Percentiles rank a stretch among this genome's conserved stretches.
Conservation (phyloP, 2,113 vertebrate species). For the Ivindomyrus marchei region DNA sequence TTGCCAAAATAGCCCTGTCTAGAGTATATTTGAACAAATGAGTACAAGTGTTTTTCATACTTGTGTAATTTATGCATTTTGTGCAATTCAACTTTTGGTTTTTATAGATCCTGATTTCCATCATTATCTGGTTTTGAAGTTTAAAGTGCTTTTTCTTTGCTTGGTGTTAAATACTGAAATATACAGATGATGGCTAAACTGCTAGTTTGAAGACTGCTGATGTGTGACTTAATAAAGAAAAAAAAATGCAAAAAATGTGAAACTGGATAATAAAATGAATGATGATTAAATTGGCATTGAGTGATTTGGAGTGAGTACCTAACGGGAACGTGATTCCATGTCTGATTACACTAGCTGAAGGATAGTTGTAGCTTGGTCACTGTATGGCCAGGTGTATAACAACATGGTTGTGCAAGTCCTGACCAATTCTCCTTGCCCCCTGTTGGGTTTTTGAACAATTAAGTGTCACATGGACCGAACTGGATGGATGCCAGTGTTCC, state of each 20-base stretch:
- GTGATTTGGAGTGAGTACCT: not conserved
- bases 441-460: not conserved
- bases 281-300: constrained; percentile 10
- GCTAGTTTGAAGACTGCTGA: constrained; percentile 38
- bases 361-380: not conserved
- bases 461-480: not conserved
- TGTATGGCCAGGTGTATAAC: not conserved
- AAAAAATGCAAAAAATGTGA: constrained; percentile 32
- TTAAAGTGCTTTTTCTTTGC: constrained; percentile 19
- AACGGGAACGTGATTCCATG: not conserved
- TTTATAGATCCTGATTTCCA: constrained; percentile 12
- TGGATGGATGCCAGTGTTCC: not conserved
- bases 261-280: constrained; percentile 45
- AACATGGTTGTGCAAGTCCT: not conserved
- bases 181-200: constrained; percentile 30
- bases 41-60: constrained; percentile 30
- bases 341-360: not conserved
- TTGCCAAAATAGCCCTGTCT: constrained; percentile 22
- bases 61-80: constrained; percentile 27
- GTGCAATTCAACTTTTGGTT: constrained; percentile 23
- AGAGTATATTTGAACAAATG: constrained; percentile 25
- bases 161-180: constrained; percentile 38
- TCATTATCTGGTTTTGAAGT: constrained; percentile 14
- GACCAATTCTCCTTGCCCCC: not conserved
- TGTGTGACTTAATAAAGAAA: constrained; percentile 29